These are phyloP conservation scores for Chrysodeixis includens DNA, from an alignment of 2,888 invertebrate genomes.

Conservation along the genomic window DNA sequence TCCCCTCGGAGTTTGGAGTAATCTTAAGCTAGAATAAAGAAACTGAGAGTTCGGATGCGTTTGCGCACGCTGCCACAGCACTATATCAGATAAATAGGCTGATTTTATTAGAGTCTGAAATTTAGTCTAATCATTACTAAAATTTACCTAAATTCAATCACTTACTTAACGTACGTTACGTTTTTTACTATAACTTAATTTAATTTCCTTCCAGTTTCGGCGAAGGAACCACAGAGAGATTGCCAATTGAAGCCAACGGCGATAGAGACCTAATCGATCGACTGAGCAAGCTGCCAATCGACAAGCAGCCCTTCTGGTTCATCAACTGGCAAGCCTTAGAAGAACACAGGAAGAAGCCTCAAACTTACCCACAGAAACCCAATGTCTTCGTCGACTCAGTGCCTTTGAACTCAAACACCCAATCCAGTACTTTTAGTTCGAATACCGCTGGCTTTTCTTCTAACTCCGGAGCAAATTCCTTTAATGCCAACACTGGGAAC, in stretches of 20 bases:
- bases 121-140: too few relatives aligned
- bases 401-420: slow-evolving; percentile 15
- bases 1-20: too few relatives aligned
- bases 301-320: slow-evolving; percentile 93
- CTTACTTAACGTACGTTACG: too few relatives aligned
- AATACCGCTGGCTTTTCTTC: not conserved
- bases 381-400: slow-evolving; percentile 67
- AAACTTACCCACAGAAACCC: slow-evolving; percentile 76
- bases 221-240: slow-evolving; percentile 74
- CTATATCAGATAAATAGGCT: too few relatives aligned
- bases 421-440: not conserved
- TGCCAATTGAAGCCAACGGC: slow-evolving; percentile 92
- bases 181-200: too few relatives aligned
- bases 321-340: slow-evolving; percentile 92
- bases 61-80: too few relatives aligned
- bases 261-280: slow-evolving; percentile 90
- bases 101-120: too few relatives aligned
- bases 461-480: slow-evolving; percentile 3
- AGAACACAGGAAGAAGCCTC: slow-evolving; percentile 84
- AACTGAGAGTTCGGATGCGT: too few relatives aligned
- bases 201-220: slow-evolving; percentile 73
- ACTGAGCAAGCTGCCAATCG: slow-evolving; percentile 91
- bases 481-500: not conserved
- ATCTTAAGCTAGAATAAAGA: too few relatives aligned
- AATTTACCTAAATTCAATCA: too few relatives aligned